Evolutionary conservation across 2,113 vertebrate species (phyloP).

Genomic region (Poicephalus meyeri): DNA sequence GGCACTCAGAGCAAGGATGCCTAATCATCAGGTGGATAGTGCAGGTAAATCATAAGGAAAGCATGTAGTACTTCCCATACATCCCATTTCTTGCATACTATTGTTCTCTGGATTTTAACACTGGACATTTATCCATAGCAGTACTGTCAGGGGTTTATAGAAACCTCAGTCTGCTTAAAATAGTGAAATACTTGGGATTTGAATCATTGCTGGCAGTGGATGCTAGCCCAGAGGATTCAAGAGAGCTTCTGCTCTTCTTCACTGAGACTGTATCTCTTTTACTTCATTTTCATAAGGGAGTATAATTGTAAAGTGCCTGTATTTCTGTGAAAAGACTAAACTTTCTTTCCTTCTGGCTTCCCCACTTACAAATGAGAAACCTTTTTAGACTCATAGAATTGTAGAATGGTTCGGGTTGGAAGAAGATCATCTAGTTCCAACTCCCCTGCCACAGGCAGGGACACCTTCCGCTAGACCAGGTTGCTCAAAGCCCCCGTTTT

Average conservation of each 20-base stretch:
- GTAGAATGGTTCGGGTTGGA: background rate
- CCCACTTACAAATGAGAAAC: background rate
- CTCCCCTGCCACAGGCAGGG: background rate
- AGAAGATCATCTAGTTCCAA: background rate
- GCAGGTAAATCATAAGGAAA: background rate
- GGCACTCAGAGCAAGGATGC: background rate
- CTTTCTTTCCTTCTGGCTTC: background rate
- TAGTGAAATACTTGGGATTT: constrained; percentile 36
- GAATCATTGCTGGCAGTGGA: constrained; percentile 23
- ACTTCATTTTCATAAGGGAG: background rate
- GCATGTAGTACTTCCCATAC: background rate
- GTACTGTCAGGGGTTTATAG: background rate
- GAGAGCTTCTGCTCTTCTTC: constrained; percentile 41
- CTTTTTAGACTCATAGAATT: background rate
- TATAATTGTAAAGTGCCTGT: background rate
- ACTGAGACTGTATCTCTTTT: background rate
- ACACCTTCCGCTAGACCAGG: background rate
- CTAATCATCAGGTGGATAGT: background rate
- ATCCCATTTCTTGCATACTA: background rate
- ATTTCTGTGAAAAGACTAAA: background rate
- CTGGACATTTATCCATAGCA: background rate
- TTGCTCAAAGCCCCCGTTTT: background rate
- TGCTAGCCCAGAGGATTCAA: background rate
- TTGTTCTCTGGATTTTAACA: background rate
- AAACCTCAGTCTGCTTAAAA: background rate